Base-by-base conservation (phyloP, 2,888 invertebrate species). In the Azorinus chamasolen region DNA sequence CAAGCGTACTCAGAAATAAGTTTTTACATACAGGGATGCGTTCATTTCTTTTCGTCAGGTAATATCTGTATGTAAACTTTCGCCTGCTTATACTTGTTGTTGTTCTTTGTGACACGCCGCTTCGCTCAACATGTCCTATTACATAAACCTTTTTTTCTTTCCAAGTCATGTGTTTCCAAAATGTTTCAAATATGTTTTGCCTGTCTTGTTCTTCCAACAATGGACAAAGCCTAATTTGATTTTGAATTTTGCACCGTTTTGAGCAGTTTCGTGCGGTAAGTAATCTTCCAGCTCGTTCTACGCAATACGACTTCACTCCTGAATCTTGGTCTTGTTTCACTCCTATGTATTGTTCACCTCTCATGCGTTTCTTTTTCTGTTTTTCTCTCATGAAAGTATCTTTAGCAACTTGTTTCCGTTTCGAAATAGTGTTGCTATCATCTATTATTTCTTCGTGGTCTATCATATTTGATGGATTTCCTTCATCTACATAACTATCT, bases 1-100 rank as follows among this genome's bases (percentile, higher is more conserved):
- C 70, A 20, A 81, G 58, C 37, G 74, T 82, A n/a, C 66, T 61
- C 48, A 82, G 64, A 68, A 83, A 82, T 73, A 83, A 72, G 32
- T 64, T 66, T 68, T 76, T 75, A 53, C 79, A 83, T n/a, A 82
- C 76, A 45, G 41, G 43, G 46, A 75, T 32, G 20, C 63, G 61
- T 46, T 57, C 57, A 27, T 58, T 63, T 18, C 59, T 54, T 62
- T 57, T 55, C 48, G 43, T 51, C 51, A 77, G 46, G 32, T 45
- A 58, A 37, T 63, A 71, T 45, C 32, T 51, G 51, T 55, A 43
- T 18, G 45, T 64, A 39, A 25, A 25, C 1, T 32, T 45, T 53
- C 63, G 50, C 37, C 65, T 64, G 37, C 64, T 63, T 22, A 22
- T 41, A 41, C 20, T 45, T 58, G 27, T 51, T 20, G 51, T 62